Base-by-base conservation (phyloP, 2,113 vertebrate species). In the Pachycephala philippinensis region DNA sequence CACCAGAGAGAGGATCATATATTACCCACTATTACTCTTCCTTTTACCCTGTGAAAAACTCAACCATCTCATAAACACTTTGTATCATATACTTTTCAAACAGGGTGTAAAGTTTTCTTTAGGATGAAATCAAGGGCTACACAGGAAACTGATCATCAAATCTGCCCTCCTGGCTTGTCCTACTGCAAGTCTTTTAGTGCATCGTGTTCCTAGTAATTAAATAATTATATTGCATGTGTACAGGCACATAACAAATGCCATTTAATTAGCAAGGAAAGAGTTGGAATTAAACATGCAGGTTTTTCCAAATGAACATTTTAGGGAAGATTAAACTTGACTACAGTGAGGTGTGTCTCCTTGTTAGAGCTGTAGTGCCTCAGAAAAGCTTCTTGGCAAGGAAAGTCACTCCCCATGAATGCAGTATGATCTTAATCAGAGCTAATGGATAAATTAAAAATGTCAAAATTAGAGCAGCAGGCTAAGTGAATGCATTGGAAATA, bases 261-360 rank as follows among this genome's bases (percentile, higher is more conserved):
- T 72, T 80, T 94, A 52, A 87, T 95, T 84, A 71, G 10, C 35
- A 86, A 81, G 27, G 35, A 87, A 84, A 94, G 33, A 39, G 22
- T 33, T 87, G 54, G 35, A 82, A 92, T 96, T 93, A 80, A 94
- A 59, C 24, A 72, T 68, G 20, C 47, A 56, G 5, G 9, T 92
- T 92, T 93, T 71, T 86, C 57, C 80, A 71, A 93, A 89, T 82
- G 27, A 84, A 81, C 4, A 71, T 76, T 97, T 90, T 71, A 84
- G 33, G 40, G 90, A 87, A n/a, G 2, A 90, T 64, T 95, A 75
- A 71, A 59, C 31, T 56, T 71, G 44, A 80, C 64, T 94, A 31
- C 6, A 72, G 31, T 72, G 18, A 79, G 39, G 10, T 59, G 81
- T 69, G 50, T 21, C 17, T 72, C n/a, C 16, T 76, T 90, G 64